Conservation (phyloP, 2,888 invertebrate genomes). For the Adineta ricciae region DNA sequence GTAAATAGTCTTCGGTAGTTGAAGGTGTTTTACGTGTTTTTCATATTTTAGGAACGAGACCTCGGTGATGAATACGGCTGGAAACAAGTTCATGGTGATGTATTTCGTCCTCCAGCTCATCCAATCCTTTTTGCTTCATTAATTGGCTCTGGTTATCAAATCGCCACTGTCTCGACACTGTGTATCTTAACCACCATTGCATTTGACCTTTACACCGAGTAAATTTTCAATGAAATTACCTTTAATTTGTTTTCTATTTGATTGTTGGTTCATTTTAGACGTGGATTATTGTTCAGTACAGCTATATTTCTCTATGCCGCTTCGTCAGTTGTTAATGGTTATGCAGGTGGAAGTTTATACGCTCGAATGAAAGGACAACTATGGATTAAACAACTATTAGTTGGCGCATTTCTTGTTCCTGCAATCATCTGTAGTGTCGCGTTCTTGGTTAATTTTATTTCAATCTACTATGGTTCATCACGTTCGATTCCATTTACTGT, state of each 20-base stretch:
- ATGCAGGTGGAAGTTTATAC: slow-evolving; percentile 91
- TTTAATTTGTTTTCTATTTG: slow-evolving; percentile 17
- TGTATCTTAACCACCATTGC: slow-evolving; percentile 92
- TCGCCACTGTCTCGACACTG: slow-evolving; percentile 76
- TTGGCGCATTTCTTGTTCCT: slow-evolving; percentile 87
- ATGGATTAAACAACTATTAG: slow-evolving; percentile 95
- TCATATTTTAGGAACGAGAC: slow-evolving; percentile 65
- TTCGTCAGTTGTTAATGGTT: slow-evolving; percentile 92
- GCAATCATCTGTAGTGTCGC: slow-evolving; percentile 86
- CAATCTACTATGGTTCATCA: slow-evolving; percentile 97
- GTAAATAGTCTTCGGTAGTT: slow-evolving; percentile 48
- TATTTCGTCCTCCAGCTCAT: slow-evolving; percentile 85
- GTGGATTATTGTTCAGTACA: slow-evolving; percentile 88
- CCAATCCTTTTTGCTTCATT: slow-evolving; percentile 82
- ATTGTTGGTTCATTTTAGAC: no score
- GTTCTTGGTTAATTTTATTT: slow-evolving; percentile 95
- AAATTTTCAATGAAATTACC: slow-evolving; percentile 43
- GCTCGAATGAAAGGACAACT: slow-evolving; percentile 70
- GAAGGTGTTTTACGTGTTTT: background rate
- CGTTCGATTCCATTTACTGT: slow-evolving; percentile 78
- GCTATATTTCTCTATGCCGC: slow-evolving; percentile 98
- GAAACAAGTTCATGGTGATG: slow-evolving; percentile 98
- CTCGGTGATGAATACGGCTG: slow-evolving; percentile 98
- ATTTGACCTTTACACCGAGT: slow-evolving; percentile 94
- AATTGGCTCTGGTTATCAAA: slow-evolving; percentile 87